phyloP scores from a whole-genome alignment of 1,140 invertebrate species.

The Saccostrea glomerata region DNA sequence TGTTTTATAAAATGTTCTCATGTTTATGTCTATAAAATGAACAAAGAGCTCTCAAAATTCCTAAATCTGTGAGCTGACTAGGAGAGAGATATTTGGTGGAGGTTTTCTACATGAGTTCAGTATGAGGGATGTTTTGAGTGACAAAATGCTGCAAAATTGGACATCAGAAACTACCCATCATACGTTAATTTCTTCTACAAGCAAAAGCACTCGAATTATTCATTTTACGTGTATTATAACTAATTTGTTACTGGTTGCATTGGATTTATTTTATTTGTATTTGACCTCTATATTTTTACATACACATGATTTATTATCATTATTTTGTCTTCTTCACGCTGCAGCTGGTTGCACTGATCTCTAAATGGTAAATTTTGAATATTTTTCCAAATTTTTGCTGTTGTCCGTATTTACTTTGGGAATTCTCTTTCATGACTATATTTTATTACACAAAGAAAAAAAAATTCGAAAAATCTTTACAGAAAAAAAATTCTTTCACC shows the following conservation, averaged over 20 bases:
- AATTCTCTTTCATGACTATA: no score
- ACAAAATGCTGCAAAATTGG: no score
- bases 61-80: not conserved
- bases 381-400: not conserved
- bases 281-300: no score
- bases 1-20: not conserved
- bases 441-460: no score
- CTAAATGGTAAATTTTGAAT: not conserved
- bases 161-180: no score
- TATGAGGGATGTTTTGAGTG: slow-evolving; percentile 44
- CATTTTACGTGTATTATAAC: no score
- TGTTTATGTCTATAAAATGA: not conserved
- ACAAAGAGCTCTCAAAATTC: not conserved
- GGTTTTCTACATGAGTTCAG: not conserved
- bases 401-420: not conserved
- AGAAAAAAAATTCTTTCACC: not conserved
- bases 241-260: no score
- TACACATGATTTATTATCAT: not conserved
- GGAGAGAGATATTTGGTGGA: not conserved
- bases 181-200: no score
- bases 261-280: no score
- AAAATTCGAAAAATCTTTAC: no score
- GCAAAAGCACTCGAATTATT: no score
- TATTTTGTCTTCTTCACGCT: not conserved
- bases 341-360: slow-evolving; percentile 24